Conservation (phyloP, 2,113 vertebrate genomes). For the Phainopepla nitens region DNA sequence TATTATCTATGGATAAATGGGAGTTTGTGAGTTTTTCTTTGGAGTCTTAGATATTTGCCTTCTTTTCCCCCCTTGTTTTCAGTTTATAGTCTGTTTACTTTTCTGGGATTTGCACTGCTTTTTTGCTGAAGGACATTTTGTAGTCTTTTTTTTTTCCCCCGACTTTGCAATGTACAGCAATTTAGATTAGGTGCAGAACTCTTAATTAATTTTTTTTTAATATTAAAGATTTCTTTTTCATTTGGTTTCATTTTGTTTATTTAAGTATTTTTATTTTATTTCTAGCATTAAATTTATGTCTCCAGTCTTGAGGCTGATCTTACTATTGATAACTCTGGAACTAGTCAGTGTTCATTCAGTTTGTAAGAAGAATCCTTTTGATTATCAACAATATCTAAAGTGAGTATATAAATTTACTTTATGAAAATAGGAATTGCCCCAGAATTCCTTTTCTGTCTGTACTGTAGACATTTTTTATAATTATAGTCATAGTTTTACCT, state of each 20-base stretch:
- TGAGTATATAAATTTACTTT: slow-evolving; percentile 41
- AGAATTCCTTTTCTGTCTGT: background rate
- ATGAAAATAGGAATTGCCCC: background rate
- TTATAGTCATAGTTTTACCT: background rate
- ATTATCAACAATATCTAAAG: slow-evolving; percentile 72
- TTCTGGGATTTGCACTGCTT: background rate
- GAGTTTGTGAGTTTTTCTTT: background rate
- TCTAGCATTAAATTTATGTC: slow-evolving; percentile 67
- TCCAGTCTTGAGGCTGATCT: slow-evolving; percentile 49
- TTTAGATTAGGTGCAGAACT: background rate
- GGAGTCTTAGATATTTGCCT: background rate
- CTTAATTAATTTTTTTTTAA: background rate
- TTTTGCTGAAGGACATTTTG: background rate
- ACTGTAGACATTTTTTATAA: background rate
- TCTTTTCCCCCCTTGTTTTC: background rate
- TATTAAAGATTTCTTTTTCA: background rate
- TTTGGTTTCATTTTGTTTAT: background rate
- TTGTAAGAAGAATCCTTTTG: slow-evolving; percentile 19
- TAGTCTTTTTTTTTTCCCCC: accelerated
- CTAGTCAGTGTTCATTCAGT: slow-evolving; percentile 42
- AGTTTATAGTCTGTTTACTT: background rate
- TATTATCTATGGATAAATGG: background rate
- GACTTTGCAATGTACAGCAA: background rate
- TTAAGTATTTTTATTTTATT: background rate
- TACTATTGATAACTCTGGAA: slow-evolving; percentile 65